Evolutionary conservation across 2,113 vertebrate species (phyloP), one percentile per base, ranked within the genome.

Genomic region (Coptodon bakossiorum): DNA sequence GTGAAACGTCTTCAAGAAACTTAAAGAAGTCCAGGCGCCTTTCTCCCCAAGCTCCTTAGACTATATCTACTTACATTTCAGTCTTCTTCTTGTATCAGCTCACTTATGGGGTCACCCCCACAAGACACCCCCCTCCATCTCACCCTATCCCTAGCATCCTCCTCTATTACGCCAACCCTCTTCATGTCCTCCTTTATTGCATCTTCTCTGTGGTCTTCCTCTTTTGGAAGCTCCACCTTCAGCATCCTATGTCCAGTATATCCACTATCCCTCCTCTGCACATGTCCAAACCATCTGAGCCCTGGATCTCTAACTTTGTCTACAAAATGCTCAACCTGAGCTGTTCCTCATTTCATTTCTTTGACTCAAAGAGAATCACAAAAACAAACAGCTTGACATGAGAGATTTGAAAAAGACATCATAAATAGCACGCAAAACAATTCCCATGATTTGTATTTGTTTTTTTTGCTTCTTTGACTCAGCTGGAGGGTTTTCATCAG

Each of bases 161-260:
- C 13, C 40, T 73, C 13, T 27, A 48, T 71, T 12, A 24, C 0
- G 2, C 66, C 66, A 71, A 43, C 66, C 38, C 38, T 43, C 38
- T 43, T 9, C 12, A 43, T 24, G 12, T 16, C 38, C 66, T 71
- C 0, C n/a, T 71, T 43, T 43, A 24, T 0, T 63, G 59, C 10
- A 61, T 29, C 57, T 57, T 27, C 24, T 57, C 54, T 27, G 11
- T n/a, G 61, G 34, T 38, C 34, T 68, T 68, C 34, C 34, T 24
- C 12, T 43, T 24, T 43, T 71, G n/a, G 12, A 40, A 71, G 1
- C 66, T 71, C 66, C n/a, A 43, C 24, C 36, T 71, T 16, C 36
- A 43, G 13, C 66, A 71, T 43, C n/a, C 12, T 71, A 43, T 71
- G 12, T 71, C 36, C 22, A 71, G 36, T 71, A 71, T 24, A 24